phyloP scores from a whole-genome alignment of 1,140 invertebrate genomes.

The Drosophila littoralis region DNA sequence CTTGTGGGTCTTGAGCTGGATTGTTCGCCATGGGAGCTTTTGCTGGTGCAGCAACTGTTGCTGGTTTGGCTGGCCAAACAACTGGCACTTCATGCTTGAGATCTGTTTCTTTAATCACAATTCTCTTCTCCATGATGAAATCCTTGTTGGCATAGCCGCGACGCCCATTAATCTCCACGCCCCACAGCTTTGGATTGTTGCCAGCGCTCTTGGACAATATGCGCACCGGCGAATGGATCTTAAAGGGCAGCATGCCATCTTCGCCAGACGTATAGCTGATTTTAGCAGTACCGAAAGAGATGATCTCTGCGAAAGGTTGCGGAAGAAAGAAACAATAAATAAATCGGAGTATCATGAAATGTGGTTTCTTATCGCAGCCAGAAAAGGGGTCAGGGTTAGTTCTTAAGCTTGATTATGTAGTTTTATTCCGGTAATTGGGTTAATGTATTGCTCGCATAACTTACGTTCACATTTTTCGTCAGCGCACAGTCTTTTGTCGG shows the following conservation, averaged over 20 bases:
- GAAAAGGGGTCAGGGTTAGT: slow-evolving; percentile 9
- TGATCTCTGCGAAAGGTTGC: slow-evolving; percentile 86
- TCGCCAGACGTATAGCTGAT: slow-evolving; percentile 86
- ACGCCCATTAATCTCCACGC: slow-evolving; percentile 88
- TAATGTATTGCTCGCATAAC: slow-evolving; percentile 30
- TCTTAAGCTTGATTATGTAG: neutral
- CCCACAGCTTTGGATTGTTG: slow-evolving; percentile 88
- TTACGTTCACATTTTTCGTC: slow-evolving; percentile 87
- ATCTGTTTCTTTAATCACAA: slow-evolving; percentile 45
- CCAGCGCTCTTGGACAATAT: slow-evolving; percentile 91
- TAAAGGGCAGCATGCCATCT: slow-evolving; percentile 87
- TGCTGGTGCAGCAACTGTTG: neutral
- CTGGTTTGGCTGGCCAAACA: slow-evolving; percentile 30
- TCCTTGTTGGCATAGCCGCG: slow-evolving; percentile 88
- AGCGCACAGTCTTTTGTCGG: slow-evolving; percentile 87
- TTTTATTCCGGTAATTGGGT: neutral
- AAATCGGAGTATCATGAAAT: slow-evolving; percentile 26
- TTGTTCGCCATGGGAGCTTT: neutral
- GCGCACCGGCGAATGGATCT: slow-evolving; percentile 86
- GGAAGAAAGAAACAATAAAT: neutral
- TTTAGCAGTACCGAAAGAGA: slow-evolving; percentile 88
- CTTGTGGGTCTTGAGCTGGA: neutral
- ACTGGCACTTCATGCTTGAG: slow-evolving; percentile 62
- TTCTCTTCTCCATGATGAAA: slow-evolving; percentile 83
- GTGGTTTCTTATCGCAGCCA: slow-evolving; percentile 12